These are phyloP conservation scores for Damaliscus lunatus DNA, from an alignment of 2,113 vertebrate genomes.

Conservation along the genomic window DNA sequence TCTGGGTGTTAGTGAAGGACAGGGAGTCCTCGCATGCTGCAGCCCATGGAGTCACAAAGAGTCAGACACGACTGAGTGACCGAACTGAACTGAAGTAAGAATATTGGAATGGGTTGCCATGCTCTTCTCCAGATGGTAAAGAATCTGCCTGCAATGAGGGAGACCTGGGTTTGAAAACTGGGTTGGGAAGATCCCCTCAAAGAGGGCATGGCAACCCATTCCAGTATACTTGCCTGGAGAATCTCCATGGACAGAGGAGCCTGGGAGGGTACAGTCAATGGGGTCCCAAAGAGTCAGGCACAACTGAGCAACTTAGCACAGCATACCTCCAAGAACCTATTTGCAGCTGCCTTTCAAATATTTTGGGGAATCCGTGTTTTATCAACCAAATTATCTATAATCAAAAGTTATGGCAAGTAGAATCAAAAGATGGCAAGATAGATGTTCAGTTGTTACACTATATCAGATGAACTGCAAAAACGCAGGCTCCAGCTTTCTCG, in stretches of 20 bases:
- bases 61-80: background rate
- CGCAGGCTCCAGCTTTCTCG: background rate
- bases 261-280: background rate
- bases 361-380: background rate
- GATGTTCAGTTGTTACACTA: background rate
- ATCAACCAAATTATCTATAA: background rate
- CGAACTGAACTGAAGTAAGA: background rate
- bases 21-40: background rate
- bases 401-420: background rate
- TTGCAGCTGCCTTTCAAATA: slow-evolving; percentile 10
- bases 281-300: background rate
- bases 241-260: background rate
- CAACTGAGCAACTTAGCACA: background rate
- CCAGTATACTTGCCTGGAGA: background rate
- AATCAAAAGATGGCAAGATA: background rate
- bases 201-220: background rate
- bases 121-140: background rate
- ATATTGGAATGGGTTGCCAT: background rate
- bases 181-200: background rate
- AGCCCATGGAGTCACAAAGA: background rate
- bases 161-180: background rate
- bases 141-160: background rate
- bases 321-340: background rate
- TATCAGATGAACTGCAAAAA: background rate
- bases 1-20: background rate